Evolutionary conservation across 1,140 invertebrate genomes (phyloP), one percentile per base, ranked within the genome.

Genomic region (Trichonephila inaurata): DNA sequence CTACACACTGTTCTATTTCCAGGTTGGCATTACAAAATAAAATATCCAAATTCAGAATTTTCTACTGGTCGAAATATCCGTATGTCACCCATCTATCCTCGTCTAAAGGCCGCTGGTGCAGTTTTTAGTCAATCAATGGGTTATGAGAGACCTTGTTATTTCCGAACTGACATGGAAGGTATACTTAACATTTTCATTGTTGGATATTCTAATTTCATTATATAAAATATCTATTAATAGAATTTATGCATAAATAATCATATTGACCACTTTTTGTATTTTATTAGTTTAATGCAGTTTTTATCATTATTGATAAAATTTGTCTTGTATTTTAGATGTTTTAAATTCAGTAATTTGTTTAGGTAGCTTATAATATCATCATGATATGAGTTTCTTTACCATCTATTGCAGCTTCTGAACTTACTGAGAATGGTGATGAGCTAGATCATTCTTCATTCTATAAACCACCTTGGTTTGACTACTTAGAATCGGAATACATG

Each of bases 51-150:
- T 95, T 96, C 95, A 51, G 96, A 96, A 94, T 99, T 98, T 95
- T 97, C 97, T 95, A 98, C 97, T 14, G 98, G 98, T 0, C 96
- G 99, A 88, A 99, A 99, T 96, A 96, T 99, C 21, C 96, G 99
- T 94, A 98, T 99, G 97, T 99, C 99, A 1, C 99, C 99, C 0
- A 98, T 99, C 94, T 99, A 99, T 96, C 98, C 99, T 2, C 97
- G 98, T 94, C 96, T 99, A 1, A 97, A 98, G 95, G 97, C 98
- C 95, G 98, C 97, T 62, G 99, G 99, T 0, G 99, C 98, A n/a
- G 97, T 99, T 18, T 99, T 99, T 96, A 98, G 98, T 14, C 99
- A 99, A 96, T 98, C 98, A 51, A 99, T 99, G 98, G 99, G 99
- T 2, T 99, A 99, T 96, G 99, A 99, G 96, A 96, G 99, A 94